Conservation (phyloP, 2,888 invertebrate species). For the Diaperis boleti region DNA sequence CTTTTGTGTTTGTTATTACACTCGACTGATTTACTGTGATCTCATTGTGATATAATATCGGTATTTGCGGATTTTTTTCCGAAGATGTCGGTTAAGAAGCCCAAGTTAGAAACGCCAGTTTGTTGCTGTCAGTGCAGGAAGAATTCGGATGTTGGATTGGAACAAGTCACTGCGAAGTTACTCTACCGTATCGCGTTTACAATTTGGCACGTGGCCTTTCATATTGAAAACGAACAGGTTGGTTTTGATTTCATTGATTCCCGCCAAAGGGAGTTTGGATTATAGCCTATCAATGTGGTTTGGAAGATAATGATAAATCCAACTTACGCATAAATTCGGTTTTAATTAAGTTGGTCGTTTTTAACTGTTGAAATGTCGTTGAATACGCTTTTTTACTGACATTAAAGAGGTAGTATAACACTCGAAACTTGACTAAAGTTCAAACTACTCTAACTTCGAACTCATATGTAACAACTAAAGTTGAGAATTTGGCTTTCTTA, state of each 20-base stretch:
- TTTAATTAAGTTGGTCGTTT: too few relatives aligned
- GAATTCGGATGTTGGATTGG: conserved; percentile 60
- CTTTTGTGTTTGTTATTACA: conserved; percentile 34
- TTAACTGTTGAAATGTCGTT: too few relatives aligned
- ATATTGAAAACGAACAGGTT: conserved; percentile 72
- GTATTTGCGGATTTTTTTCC: not conserved
- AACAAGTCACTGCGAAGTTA: conserved; percentile 71
- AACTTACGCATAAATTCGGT: too few relatives aligned
- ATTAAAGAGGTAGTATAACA: too few relatives aligned
- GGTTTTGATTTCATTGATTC: conserved; percentile 33
- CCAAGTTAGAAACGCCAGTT: conserved; percentile 51
- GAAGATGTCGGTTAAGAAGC: conserved; percentile 52
- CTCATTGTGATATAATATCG: conserved; percentile 35
- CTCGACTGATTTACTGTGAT: conserved; percentile 30
- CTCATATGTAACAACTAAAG: too few relatives aligned
- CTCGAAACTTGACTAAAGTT: too few relatives aligned
- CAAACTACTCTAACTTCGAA: too few relatives aligned
- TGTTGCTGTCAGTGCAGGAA: conserved; percentile 51
- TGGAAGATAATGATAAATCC: too few relatives aligned
- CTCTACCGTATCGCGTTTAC: conserved; percentile 80
- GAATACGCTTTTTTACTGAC: too few relatives aligned
- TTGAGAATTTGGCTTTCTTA: too few relatives aligned
- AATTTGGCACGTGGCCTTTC: conserved; percentile 80
- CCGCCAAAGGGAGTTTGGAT: conserved; percentile 5
- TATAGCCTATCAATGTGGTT: not conserved